These are phyloP conservation scores for Isichthys henryi DNA, from an alignment of 2,113 vertebrate genomes.

Conservation along the genomic window DNA sequence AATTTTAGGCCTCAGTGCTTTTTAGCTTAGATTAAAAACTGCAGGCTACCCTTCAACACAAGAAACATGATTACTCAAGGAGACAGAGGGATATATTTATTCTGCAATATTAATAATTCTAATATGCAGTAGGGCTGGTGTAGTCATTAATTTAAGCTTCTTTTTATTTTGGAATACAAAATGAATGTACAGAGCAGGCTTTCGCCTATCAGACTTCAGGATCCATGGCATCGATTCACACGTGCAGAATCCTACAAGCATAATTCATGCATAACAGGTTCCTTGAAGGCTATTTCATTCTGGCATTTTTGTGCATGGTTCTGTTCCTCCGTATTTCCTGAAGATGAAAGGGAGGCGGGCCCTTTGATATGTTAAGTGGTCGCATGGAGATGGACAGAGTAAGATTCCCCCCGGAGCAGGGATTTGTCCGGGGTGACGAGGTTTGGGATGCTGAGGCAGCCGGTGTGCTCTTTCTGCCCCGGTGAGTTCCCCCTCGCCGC, in stretches of 20 bases:
- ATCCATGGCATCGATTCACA: background rate
- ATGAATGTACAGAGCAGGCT: background rate
- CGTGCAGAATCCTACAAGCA: background rate
- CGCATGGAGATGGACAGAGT: slow-evolving; percentile 12
- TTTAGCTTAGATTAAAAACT: slow-evolving; percentile 13
- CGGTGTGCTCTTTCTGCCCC: background rate
- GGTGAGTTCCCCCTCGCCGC: background rate
- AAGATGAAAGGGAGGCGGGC: slow-evolving; percentile 12
- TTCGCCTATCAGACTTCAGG: background rate
- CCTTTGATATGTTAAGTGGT: slow-evolving; percentile 23
- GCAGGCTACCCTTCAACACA: background rate
- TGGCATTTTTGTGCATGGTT: background rate
- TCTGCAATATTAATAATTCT: background rate
- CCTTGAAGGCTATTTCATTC: background rate
- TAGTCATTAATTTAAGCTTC: slow-evolving; percentile 10
- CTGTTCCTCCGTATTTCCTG: slow-evolving; percentile 16
- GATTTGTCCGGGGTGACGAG: background rate
- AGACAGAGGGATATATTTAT: background rate
- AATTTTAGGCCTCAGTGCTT: slow-evolving; percentile 12
- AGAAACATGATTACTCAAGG: background rate
- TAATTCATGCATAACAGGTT: slow-evolving; percentile 9
- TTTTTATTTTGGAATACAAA: background rate
- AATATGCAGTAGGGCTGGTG: background rate
- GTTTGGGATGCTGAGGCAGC: background rate
- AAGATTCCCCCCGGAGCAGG: background rate